Base-by-base conservation (phyloP, 2,797 vertebrate genomes). In the Sciurus carolinensis region DNA sequence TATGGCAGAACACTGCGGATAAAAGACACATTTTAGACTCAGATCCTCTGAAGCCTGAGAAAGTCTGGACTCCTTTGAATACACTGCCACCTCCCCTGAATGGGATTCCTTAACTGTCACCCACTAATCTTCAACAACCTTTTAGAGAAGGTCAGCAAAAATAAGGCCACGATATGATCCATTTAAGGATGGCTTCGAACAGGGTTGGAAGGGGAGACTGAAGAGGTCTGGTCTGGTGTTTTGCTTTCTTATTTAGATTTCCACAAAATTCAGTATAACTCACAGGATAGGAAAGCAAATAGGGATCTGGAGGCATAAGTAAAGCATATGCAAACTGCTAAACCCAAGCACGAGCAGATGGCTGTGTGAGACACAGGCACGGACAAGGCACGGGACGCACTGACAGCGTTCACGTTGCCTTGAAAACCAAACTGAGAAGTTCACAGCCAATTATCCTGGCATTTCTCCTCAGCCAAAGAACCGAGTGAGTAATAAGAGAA, bases 391-490 rank as follows among this genome's bases (percentile, higher is more conserved):
- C 10, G 30, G 33, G 39, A 77, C 75, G 66, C n/a, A 33, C 1
- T 28, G 52, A 67, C n/a, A 13, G 17, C 64, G 12, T 73, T 75
- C 57, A 9, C 54, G 30, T 9, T 28, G 6, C 59, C 84, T 96
- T 94, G 57, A 92, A 83, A 90, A 54, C 33, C 15, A 83, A 95
- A 64, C 52, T n/a, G 47, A 88, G 47, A 85, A 83, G 77, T 67
- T 57, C 59, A 92, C 36, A 67, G 62, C 30, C 94, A 95, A n/a
- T 91, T 90, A 90, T 7, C 47, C 71, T 93, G 92, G 76, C 85
- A 95, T 95, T 96, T 94, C 82, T 97, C 36, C 62, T 95, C 85
- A 94, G 90, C 95, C 83, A 97, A 95, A 67, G 84, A 94, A 73
- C 92, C 3, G 5, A 85, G 72, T 84, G 54, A 95, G 18, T 80